Evolutionary conservation across 2,888 invertebrate genomes (phyloP).

Genomic region (Ichneumoninae sp.): DNA sequence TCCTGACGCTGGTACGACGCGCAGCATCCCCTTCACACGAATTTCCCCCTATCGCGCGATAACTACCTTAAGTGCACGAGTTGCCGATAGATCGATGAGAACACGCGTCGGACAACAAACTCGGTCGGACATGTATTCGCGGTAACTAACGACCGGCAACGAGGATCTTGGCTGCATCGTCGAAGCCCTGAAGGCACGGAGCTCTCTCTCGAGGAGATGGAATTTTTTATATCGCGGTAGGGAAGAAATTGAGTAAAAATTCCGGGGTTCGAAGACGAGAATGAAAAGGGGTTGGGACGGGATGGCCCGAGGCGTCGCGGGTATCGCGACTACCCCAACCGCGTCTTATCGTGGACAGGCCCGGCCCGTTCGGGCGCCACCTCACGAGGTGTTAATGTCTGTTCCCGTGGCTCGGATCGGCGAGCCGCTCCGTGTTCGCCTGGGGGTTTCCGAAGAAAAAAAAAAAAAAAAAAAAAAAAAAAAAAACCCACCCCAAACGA

Average conservation of each 20-base stretch:
- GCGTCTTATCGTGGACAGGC: slow-evolving; percentile 47
- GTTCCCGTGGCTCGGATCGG: slow-evolving; percentile 42
- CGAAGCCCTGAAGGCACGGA: slow-evolving; percentile 5
- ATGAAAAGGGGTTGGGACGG: slow-evolving; percentile 48
- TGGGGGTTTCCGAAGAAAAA: slow-evolving; percentile 35
- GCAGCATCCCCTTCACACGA: no score
- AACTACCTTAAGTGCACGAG: neutral
- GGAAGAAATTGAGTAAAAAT: slow-evolving; percentile 23
- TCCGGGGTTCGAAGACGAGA: slow-evolving; percentile 17
- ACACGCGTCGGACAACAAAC: slow-evolving; percentile 29
- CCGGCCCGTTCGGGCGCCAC: slow-evolving; percentile 33
- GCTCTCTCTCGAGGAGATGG: slow-evolving; percentile 45
- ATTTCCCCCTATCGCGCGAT: no score
- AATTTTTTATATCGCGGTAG: slow-evolving; percentile 39
- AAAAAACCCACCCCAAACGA: no score
- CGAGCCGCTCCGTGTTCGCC: slow-evolving; percentile 28
- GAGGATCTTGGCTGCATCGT: neutral
- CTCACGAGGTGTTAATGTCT: slow-evolving; percentile 61
- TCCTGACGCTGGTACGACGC: no score
- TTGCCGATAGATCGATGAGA: slow-evolving; percentile 21
- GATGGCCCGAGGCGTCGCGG: slow-evolving; percentile 35
- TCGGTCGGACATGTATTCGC: neutral
- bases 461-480: no score
- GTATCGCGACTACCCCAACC: slow-evolving; percentile 36
- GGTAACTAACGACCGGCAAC: neutral